phyloP scores from a whole-genome alignment of 2,888 invertebrate species.

The Chloroclystis v-ata region DNA sequence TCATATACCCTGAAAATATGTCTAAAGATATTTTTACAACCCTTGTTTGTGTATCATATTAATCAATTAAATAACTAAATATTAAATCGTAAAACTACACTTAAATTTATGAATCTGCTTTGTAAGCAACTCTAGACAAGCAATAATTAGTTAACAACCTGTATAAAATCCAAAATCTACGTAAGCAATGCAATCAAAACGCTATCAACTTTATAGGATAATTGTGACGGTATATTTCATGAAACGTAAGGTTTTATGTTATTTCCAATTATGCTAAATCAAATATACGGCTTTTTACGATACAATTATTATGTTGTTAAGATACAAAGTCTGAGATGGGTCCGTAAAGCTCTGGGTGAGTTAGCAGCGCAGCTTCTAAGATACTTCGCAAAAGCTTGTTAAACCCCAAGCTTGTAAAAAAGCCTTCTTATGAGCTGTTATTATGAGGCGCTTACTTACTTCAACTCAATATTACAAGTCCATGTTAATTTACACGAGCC shows the following conservation, averaged over 20 bases:
- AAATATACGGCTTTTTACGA: slow-evolving; percentile 28
- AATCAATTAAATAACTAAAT: slow-evolving; percentile 10
- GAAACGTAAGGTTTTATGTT: slow-evolving; percentile 26
- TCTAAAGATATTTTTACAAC: too few species aligned
- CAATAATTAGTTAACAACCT: slow-evolving; percentile 26
- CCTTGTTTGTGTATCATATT: slow-evolving; percentile 2
- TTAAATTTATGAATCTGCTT: slow-evolving; percentile 14
- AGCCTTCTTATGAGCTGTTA: not conserved
- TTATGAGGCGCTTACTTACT: not conserved
- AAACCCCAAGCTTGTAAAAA: not conserved
- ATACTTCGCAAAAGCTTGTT: slow-evolving; percentile 8
- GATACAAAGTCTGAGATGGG: slow-evolving; percentile 21
- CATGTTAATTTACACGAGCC: slow-evolving; percentile 1
- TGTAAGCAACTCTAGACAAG: slow-evolving; percentile 16
- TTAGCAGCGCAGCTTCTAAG: slow-evolving; percentile 16
- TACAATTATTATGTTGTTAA: slow-evolving; percentile 26
- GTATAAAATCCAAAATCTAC: slow-evolving; percentile 19
- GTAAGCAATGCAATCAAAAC: slow-evolving; percentile 26
- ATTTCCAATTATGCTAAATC: slow-evolving; percentile 28
- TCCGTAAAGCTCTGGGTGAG: slow-evolving; percentile 6
- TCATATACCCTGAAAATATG: too few species aligned
- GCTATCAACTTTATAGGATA: slow-evolving; percentile 28
- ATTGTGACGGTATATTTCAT: slow-evolving; percentile 24
- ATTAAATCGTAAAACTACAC: slow-evolving; percentile 4
- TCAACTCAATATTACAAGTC: not conserved